A percentile compares a stretch with the other conserved stretches of the same genome.
These are phyloP conservation scores for Acrocephalus scirpaceus DNA, from an alignment of 2,797 vertebrate genomes.

Conservation along the genomic window DNA sequence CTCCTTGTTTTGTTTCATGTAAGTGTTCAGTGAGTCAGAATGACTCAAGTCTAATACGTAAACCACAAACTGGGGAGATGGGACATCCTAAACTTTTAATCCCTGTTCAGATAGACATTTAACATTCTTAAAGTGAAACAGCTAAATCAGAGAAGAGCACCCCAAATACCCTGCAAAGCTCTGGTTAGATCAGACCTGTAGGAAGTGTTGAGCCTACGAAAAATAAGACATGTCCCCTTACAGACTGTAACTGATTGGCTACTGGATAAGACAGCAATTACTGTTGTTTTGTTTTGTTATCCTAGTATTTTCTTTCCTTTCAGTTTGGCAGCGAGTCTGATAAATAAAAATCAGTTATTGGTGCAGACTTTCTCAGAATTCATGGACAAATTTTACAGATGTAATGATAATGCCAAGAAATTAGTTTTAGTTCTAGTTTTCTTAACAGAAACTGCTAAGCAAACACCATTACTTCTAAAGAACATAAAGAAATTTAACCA, in stretches of 20 bases:
- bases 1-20: not conserved
- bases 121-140: not conserved
- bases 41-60: not conserved
- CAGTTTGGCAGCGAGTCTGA: not conserved
- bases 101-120: not conserved
- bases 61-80: not conserved
- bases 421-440: slow-evolving; percentile 23
- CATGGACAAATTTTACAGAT: not conserved
- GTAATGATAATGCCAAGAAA: not conserved
- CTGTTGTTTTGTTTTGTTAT: not conserved
- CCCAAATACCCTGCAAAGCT: not conserved
- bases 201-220: not conserved
- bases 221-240: not conserved
- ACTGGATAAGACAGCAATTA: not conserved
- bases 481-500: not conserved
- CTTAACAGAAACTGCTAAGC: slow-evolving; percentile 16
- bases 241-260: not conserved
- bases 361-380: slow-evolving; percentile 18
- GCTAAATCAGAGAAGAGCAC: not conserved
- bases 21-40: not conserved
- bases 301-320: not conserved
- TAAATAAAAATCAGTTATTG: not conserved
- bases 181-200: not conserved
- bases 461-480: not conserved
- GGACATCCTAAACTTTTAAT: not conserved